Conservation (phyloP, 2,888 invertebrate species). For the Vanessa cardui region DNA sequence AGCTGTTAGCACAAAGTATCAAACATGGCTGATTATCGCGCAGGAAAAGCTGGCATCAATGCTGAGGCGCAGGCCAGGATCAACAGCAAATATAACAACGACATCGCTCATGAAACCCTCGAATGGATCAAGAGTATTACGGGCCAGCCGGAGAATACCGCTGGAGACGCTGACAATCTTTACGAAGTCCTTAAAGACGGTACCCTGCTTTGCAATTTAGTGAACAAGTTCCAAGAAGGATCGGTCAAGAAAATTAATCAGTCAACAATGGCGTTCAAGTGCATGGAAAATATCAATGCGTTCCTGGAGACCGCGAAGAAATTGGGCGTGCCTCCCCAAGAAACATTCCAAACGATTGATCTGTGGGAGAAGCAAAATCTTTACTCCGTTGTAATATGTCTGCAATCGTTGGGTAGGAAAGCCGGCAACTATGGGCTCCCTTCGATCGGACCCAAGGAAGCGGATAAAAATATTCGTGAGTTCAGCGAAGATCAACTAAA, state of each 20-base stretch:
- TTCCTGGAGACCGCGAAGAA: slow-evolving; percentile 92
- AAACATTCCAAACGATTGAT: slow-evolving; percentile 99
- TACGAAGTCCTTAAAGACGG: slow-evolving; percentile 95
- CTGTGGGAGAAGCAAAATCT: slow-evolving; percentile 98
- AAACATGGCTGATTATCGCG: slow-evolving; percentile 76
- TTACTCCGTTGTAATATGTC: slow-evolving; percentile 97
- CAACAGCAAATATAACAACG: slow-evolving; percentile 97
- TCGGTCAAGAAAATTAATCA: slow-evolving; percentile 96
- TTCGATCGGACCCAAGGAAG: slow-evolving; percentile 97
- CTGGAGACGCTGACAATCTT: slow-evolving; percentile 95
- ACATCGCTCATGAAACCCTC: slow-evolving; percentile 94
- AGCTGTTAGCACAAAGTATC: slow-evolving; percentile 58
- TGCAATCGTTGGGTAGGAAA: slow-evolving; percentile 97
- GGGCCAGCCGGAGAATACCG: slow-evolving; percentile 90
- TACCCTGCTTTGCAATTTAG: slow-evolving; percentile 93
- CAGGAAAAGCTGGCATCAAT: slow-evolving; percentile 78
- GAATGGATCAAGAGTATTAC: slow-evolving; percentile 96
- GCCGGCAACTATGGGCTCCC: slow-evolving; percentile 92
- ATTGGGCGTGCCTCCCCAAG: slow-evolving; percentile 95
- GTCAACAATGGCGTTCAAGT: slow-evolving; percentile 96
- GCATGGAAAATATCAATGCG: slow-evolving; percentile 99
- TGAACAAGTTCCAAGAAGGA: slow-evolving; percentile 92
- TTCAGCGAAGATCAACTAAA: slow-evolving; percentile 97
- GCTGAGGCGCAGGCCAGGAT: slow-evolving; percentile 85
- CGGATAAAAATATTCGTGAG: slow-evolving; percentile 95